A percentile compares a stretch with the other conserved stretches of the same genome.
phyloP scores from a whole-genome alignment of 2,888 invertebrate species.

The Lissonota sp. region DNA sequence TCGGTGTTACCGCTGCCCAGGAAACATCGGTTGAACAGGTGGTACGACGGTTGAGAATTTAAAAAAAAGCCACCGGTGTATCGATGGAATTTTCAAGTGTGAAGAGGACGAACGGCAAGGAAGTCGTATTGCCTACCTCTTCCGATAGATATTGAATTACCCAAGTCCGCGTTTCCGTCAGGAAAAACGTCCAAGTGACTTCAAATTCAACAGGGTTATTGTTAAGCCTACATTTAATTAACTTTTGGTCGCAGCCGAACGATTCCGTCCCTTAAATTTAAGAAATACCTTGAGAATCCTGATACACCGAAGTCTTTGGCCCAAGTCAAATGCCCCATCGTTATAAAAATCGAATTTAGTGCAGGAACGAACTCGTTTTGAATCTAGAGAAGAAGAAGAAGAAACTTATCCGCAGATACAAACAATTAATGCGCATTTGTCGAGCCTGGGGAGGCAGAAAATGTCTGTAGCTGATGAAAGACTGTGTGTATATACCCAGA shows the following conservation, averaged over 20 bases:
- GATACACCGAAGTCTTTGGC: too few species aligned
- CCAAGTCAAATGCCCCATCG: too few species aligned
- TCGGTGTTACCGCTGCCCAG: background rate
- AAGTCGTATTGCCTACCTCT: background rate
- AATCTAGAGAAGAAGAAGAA: background rate
- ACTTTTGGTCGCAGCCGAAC: too few species aligned
- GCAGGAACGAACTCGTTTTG: too few species aligned
- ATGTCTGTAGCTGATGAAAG: conserved; percentile 5
- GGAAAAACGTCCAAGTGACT: too few species aligned
- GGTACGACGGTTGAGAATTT: conserved; percentile 24
- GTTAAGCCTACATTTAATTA: too few species aligned
- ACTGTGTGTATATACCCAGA: conserved; percentile 3
- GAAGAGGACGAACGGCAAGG: background rate
- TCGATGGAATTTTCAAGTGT: conserved; percentile 15
- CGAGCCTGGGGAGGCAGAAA: background rate
- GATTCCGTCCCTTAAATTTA: too few species aligned
- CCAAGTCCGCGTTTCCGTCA: too few species aligned
- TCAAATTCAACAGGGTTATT: too few species aligned
- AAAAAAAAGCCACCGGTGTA: conserved; percentile 7
- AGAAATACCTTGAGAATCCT: too few species aligned
- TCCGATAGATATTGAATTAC: too few species aligned
- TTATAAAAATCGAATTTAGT: too few species aligned
- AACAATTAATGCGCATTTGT: background rate
- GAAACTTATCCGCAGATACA: background rate
- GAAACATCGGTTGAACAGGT: conserved; percentile 40